phyloP scores from a whole-genome alignment of 2,888 invertebrate genomes.

The Drosophila colorata region DNA sequence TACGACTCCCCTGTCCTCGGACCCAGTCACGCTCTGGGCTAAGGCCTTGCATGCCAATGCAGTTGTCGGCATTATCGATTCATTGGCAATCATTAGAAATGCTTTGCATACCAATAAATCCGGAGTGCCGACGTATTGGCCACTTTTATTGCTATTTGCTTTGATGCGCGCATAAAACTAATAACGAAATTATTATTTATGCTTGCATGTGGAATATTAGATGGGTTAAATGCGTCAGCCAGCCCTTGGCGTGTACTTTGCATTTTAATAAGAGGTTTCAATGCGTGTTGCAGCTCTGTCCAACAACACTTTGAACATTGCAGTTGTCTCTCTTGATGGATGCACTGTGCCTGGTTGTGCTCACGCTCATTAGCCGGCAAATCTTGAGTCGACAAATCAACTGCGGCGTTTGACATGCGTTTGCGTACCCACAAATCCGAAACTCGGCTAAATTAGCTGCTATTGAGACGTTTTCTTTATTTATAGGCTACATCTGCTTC shows the following conservation, averaged over 20 bases:
- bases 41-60: slow-evolving; percentile 47
- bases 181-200: slow-evolving; percentile 50
- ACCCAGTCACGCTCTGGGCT: slow-evolving; percentile 2
- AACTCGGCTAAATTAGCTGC: slow-evolving; percentile 54
- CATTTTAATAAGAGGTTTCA: not conserved
- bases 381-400: slow-evolving; percentile 14
- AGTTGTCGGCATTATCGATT: slow-evolving; percentile 57
- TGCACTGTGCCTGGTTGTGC: too few relatives aligned
- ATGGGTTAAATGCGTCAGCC: slow-evolving; percentile 7
- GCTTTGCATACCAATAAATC: slow-evolving; percentile 72
- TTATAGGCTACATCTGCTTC: slow-evolving; percentile 62
- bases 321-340: too few relatives aligned
- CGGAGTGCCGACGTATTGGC: slow-evolving; percentile 1
- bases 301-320: too few relatives aligned
- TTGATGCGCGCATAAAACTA: slow-evolving; percentile 38
- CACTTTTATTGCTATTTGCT: slow-evolving; percentile 42
- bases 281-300: too few relatives aligned
- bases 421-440: slow-evolving; percentile 20
- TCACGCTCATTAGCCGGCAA: slow-evolving; percentile 9
- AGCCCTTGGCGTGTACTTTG: not conserved
- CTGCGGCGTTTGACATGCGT: slow-evolving; percentile 45
- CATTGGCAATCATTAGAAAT: slow-evolving; percentile 64
- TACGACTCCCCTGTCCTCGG: not conserved
- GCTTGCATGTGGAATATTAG: slow-evolving; percentile 27
- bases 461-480: slow-evolving; percentile 74